phyloP scores from a whole-genome alignment of 2,888 invertebrate genomes.

The Zaprionus obscuricornis region DNA sequence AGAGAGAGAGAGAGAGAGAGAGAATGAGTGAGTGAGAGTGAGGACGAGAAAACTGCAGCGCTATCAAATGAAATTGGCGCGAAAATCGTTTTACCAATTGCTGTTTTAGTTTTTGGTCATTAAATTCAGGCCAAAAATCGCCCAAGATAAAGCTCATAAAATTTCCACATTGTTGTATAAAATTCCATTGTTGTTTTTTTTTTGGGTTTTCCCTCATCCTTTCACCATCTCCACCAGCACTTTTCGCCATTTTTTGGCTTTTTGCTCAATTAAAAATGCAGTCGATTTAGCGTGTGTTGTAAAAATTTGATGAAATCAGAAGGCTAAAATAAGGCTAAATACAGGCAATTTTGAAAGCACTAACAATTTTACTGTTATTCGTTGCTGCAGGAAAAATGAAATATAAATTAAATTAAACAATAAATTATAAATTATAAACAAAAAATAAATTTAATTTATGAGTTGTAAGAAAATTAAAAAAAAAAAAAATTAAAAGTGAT shows the following conservation, averaged over 20 bases:
- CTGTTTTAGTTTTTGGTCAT: conserved; percentile 65
- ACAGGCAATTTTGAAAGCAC: neutral
- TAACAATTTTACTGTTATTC: neutral
- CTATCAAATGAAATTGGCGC: conserved; percentile 73
- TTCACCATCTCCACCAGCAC: too few relatives aligned
- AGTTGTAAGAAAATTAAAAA: too few relatives aligned
- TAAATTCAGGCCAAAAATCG: conserved; percentile 45
- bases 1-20: neutral
- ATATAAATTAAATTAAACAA: too few relatives aligned
- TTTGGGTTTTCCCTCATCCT: too few relatives aligned
- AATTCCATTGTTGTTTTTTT: conserved; percentile 4
- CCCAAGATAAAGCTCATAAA: conserved; percentile 32
- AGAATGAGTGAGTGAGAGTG: too few relatives aligned
- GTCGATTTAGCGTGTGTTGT: conserved; percentile 26
- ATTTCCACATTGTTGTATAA: too few relatives aligned
- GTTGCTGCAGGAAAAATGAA: too few relatives aligned
- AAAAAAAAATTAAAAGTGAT: too few relatives aligned
- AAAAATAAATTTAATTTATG: too few relatives aligned
- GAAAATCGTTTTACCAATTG: conserved; percentile 75
- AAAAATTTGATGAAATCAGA: conserved; percentile 16
- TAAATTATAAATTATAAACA: too few relatives aligned
- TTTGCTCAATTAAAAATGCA: conserved; percentile 35
- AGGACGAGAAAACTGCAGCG: conserved; percentile 31
- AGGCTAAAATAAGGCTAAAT: conserved; percentile 6
- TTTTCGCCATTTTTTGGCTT: neutral